These are phyloP conservation scores for Ramphastos sulfuratus DNA, from an alignment of 2,113 vertebrate genomes.

Conservation along the genomic window DNA sequence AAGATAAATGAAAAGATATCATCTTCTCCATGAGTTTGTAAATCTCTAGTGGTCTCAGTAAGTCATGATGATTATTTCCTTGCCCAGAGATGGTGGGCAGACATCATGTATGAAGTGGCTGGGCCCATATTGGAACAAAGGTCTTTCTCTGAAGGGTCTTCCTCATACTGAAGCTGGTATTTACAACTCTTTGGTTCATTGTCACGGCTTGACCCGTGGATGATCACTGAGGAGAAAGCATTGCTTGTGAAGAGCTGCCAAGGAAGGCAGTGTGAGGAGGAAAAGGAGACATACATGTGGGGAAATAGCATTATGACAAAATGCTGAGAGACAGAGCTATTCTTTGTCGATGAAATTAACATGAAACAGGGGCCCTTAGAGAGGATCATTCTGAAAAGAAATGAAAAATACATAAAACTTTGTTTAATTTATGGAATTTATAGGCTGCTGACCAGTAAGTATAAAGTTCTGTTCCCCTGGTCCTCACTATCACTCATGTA, in stretches of 20 bases:
- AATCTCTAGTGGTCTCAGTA: neutral
- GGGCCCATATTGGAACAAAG: neutral
- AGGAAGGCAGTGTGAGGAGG: neutral
- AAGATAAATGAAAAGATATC: neutral
- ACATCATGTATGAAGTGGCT: neutral
- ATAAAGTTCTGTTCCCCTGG: constrained; percentile 80
- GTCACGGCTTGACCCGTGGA: neutral
- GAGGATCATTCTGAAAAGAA: constrained; percentile 72
- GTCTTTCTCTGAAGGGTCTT: neutral
- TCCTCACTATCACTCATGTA: constrained; percentile 80
- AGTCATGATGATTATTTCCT: neutral
- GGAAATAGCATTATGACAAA: neutral
- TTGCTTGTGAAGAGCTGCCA: neutral
- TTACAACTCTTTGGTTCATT: neutral
- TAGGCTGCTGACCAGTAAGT: constrained; percentile 86
- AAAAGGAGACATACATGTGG: neutral
- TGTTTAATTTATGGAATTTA: constrained; percentile 83
- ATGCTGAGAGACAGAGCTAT: constrained; percentile 25
- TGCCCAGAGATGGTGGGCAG: neutral
- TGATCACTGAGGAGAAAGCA: neutral
- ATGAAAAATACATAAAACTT: constrained; percentile 83
- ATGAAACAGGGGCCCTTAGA: constrained; percentile 69
- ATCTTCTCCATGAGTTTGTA: neutral
- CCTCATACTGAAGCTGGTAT: neutral
- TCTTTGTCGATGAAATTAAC: constrained; percentile 61